phyloP scores from a whole-genome alignment of 2,113 vertebrate species.

The Lampris megalopsis region DNA sequence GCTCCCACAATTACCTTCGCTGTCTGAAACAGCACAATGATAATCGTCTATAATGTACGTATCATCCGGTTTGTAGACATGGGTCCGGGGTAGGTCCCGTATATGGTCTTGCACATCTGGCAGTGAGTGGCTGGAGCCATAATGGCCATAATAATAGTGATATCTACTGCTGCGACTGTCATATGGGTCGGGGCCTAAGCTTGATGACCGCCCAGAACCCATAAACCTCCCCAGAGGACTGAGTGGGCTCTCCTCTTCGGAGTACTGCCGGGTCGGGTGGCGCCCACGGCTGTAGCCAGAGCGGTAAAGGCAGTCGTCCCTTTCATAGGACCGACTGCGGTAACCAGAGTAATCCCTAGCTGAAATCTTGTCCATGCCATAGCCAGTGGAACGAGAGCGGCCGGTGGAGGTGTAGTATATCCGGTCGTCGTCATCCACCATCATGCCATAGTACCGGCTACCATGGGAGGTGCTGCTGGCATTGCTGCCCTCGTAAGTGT shows the following conservation, averaged over 20 bases:
- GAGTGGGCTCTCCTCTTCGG: conserved; percentile 93
- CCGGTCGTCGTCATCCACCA: conserved; percentile 88
- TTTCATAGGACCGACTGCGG: conserved; percentile 93
- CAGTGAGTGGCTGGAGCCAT: conserved; percentile 99
- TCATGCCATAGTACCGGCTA: conserved; percentile 81
- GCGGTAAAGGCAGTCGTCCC: conserved; percentile 86
- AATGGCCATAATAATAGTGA: conserved; percentile 84
- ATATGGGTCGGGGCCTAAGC: conserved; percentile 83
- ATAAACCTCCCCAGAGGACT: conserved; percentile 89
- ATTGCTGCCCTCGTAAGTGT: conserved; percentile 86
- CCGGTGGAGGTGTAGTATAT: conserved; percentile 86
- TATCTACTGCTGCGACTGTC: conserved; percentile 84
- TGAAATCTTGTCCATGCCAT: conserved; percentile 90
- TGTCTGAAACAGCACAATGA: conserved; percentile 99
- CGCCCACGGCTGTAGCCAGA: conserved; percentile 84
- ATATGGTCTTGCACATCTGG: conserved; percentile 98
- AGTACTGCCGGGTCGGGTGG: conserved; percentile 90
- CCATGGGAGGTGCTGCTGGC: conserved; percentile 45
- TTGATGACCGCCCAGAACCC: conserved; percentile 83
- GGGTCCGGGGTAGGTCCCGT: conserved; percentile 92
- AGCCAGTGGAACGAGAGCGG: conserved; percentile 89
- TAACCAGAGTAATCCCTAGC: conserved; percentile 86
- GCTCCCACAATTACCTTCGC: conserved; percentile 96
- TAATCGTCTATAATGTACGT: conserved; percentile 97
- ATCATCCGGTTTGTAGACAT: conserved; percentile 95